Percentiles rank a stretch among this genome's conserved stretches.
These are phyloP conservation scores for Beris chalybata DNA, from an alignment of 2,888 invertebrate genomes.

Conservation along the genomic window DNA sequence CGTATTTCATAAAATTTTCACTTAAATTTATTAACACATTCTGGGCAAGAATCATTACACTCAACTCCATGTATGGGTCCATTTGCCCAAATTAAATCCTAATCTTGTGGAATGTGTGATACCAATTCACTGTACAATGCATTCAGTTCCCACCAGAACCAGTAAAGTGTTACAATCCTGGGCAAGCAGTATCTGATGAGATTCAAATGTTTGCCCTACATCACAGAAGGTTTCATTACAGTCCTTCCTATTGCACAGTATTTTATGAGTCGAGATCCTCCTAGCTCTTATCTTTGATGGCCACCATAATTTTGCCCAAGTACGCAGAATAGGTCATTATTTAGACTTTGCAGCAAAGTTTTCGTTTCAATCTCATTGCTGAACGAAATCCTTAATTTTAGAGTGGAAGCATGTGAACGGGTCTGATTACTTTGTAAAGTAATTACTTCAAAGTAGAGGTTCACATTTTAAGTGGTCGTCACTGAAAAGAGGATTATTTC, in stretches of 20 bases:
- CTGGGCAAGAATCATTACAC: no score
- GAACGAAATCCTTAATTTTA: neutral
- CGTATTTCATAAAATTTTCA: no score
- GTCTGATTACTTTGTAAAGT: constrained; percentile 5
- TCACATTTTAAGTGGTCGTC: constrained; percentile 10
- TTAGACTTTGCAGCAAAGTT: constrained; percentile 18
- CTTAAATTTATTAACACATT: no score
- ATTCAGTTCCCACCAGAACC: no score
- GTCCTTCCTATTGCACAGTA: neutral
- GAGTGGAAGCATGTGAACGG: neutral
- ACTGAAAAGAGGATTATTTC: constrained; percentile 7
- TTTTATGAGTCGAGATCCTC: constrained; percentile 7
- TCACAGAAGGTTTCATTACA: neutral
- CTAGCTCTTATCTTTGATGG: constrained; percentile 26
- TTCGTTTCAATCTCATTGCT: constrained; percentile 4
- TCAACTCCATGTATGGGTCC: no score
- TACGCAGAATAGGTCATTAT: constrained; percentile 16
- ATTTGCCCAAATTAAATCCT: constrained; percentile 13
- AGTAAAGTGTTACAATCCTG: no score
- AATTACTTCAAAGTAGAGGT: constrained; percentile 8
- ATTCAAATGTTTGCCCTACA: neutral
- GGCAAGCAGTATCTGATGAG: no score
- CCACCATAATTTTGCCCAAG: constrained; percentile 4
- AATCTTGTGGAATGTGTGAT: constrained; percentile 26
- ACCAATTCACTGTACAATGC: constrained; percentile 25